Conservation (phyloP, 2,797 vertebrate species). For the Enteromius radiatus region DNA sequence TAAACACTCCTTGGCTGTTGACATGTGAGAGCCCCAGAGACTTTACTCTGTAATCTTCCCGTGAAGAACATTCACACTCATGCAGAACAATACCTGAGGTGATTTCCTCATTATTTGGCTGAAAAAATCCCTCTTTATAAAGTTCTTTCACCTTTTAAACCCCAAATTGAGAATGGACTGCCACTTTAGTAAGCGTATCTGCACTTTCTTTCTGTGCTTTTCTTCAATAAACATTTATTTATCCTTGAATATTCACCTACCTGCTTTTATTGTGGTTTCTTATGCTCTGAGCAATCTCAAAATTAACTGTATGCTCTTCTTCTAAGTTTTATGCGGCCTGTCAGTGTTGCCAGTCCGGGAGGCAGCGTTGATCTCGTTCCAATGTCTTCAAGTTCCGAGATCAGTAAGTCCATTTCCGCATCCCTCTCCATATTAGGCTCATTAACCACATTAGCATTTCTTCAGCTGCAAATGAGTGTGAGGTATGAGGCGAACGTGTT, state of each 20-base stretch:
- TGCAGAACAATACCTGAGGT: conserved; percentile 16
- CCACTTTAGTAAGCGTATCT: conserved; percentile 4
- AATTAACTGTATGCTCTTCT: not conserved
- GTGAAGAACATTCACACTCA: conserved; percentile 1
- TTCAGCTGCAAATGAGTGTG: conserved; percentile 8
- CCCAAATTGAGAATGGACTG: conserved; percentile 21
- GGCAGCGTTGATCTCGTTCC: not conserved
- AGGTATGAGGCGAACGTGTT: conserved; percentile 22
- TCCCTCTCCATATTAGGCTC: not conserved
- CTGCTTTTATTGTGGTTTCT: conserved; percentile 19
- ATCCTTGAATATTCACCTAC: not conserved
- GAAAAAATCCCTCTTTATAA: conserved; percentile 6
- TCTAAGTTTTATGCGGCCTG: not conserved
- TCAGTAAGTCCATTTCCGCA: not conserved
- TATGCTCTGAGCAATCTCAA: not conserved
- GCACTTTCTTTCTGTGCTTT: not conserved
- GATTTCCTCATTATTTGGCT: conserved; percentile 21
- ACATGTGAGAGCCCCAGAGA: conserved; percentile 4
- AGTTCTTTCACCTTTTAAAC: not conserved
- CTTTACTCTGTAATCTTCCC: conserved; percentile 9
- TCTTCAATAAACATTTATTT: conserved; percentile 3
- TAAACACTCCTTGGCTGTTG: conserved; percentile 28
- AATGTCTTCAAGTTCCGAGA: not conserved
- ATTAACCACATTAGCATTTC: conserved; percentile 38
- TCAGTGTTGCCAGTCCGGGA: not conserved